Evolutionary conservation across 2,113 vertebrate genomes (phyloP), one percentile per base, ranked within the genome.

Genomic region (Galbula dea): DNA sequence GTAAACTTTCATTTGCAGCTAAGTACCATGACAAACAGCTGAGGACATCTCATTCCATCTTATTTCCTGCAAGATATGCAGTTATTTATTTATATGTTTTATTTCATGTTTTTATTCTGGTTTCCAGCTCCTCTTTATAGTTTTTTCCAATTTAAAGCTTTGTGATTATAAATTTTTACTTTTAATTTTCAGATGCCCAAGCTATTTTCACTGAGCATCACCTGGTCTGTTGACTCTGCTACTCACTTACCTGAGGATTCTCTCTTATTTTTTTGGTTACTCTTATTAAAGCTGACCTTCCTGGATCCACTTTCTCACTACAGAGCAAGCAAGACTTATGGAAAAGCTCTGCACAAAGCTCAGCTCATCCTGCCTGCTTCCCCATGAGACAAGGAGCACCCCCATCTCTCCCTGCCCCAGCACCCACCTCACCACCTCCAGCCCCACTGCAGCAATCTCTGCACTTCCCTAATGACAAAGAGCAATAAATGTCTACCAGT

Each of bases 401-500:
- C 58, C n/a, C 0, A 0, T 27, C 32, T 45, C 45, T 32, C 32
- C 32, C 77, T 24, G 17, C 37, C 36, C 46, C 71, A 84, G 54
- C 74, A 66, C 8, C 68, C 72, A 41, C 22, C 52, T 51, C 20
- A 21, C 5, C 73, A 15, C 18, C 2, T 0, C 43, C 66, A 30
- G 17, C 2, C 1, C 46, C 62, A 23, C 7, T 6, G 8, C 8
- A 43, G 5, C 16, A 14, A 54, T 3, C 57, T 46, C 46, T 2
- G 0, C 6, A 19, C 49, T 37, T 19, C n/a, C 66, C 41, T 5
- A 3, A 43, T 3, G 20, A 7, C 37, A 36, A 8, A 7, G 21
- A 22, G 16, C 36, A 59, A 54, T 14, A 74, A 80, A 17, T 0
- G 1, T 1, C 39, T 9, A 12, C 12, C 7, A 9, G 7, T 34